Conservation (phyloP, 1,140 invertebrate genomes). For the Augochlora pura region DNA sequence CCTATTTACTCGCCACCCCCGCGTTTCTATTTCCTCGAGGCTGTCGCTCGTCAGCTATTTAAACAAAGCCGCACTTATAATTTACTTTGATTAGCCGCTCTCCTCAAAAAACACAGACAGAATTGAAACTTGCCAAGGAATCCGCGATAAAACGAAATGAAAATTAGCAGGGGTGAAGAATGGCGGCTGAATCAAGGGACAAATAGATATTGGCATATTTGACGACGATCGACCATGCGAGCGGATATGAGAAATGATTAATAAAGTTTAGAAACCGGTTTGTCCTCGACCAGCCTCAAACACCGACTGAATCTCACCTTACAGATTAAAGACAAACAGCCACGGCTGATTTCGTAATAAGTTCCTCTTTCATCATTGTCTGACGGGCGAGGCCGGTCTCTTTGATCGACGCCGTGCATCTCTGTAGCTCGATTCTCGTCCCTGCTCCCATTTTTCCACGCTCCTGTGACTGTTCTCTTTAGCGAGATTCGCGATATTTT, state of each 20-base stretch:
- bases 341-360: conserved; percentile 47
- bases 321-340: conserved; percentile 72
- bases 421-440: conserved; percentile 23
- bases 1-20: conserved; percentile 20
- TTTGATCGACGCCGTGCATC: conserved; percentile 34
- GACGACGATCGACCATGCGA: conserved; percentile 4
- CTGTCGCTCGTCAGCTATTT: conserved; percentile 51
- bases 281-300: conserved; percentile 51
- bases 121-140: neutral
- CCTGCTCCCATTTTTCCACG: neutral
- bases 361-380: conserved; percentile 54
- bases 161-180: neutral
- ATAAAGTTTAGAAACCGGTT: conserved; percentile 63
- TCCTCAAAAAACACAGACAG: neutral
- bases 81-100: conserved; percentile 47
- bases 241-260: conserved; percentile 59
- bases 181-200: neutral
- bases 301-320: conserved; percentile 61
- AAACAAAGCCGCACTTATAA: conserved; percentile 46
- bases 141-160: neutral
- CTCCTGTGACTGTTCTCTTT: conserved; percentile 13
- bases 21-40: conserved; percentile 28
- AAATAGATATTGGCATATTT: conserved; percentile 34
- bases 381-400: conserved; percentile 22
- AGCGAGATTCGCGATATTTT: neutral